Evolutionary conservation across 2,888 invertebrate species (phyloP), one percentile per base, ranked within the genome.

Genomic region (Clanis bilineata): DNA sequence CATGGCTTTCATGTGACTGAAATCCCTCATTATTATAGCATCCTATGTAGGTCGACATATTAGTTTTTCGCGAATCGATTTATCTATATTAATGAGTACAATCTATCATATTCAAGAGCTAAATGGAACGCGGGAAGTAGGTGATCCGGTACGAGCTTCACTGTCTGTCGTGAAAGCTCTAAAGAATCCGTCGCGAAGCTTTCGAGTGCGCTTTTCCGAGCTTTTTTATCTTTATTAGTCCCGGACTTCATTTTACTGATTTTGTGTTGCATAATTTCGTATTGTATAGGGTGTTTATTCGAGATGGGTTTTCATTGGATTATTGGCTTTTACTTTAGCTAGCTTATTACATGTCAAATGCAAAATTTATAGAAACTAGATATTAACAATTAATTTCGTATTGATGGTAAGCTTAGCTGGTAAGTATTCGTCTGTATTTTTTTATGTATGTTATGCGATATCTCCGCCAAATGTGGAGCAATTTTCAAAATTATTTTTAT

Each of bases 111-210:
- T 51, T 51, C 32, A 28, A 51, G 28, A 51, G 9, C 28, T 28
- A 51, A 51, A 32, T 32, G 51, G 51, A 51, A 51, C 51, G 32
- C 9, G 51, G 28, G 32, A 32, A 51, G 51, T 51, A 51, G 51
- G 51, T 32, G 51, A 51, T 51, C 51, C 32, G 51, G 15, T 51
- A 32, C 28, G 32, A 51, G 51, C 51, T 32, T 51, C 51, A 51
- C 45, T 45, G 51, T 32, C 51, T 51, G 51, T 51, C 28, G 51
- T 10, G 18, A 32, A 51, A 51, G 51, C 51, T 51, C 51, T 51
- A 51, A 51, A 51, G 51, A 51, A 51, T 32, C 51, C 28, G 18
- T 32, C 47, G 47, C 23, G 47, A 9, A 51, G 51, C 28, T 51
- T 51, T 51, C 51, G 51, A 51, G 51, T 28, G 28, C 32, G 51